Base-by-base conservation (phyloP, 2,888 invertebrate genomes). In the Cetonia aurata region DNA sequence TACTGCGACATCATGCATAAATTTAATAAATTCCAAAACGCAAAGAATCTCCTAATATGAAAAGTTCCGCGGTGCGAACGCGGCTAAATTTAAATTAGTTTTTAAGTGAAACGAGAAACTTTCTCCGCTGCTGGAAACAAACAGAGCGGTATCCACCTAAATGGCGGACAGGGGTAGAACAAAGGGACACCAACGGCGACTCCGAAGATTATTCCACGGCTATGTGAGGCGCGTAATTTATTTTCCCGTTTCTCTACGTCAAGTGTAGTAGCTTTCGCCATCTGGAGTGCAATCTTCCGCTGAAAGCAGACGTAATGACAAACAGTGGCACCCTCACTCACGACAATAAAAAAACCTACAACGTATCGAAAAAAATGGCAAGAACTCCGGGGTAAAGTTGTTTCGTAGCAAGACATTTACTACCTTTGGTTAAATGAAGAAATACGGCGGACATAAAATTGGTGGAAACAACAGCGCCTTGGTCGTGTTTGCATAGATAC, bases 391-490 rank as follows among this genome's bases (percentile, higher is more conserved):
- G 3, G 12, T 12, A 19, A n/a, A 6, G 25, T 25, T 19, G 17
- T 25, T 52, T n/a, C 6, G 25, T 12, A 19, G 17, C n/a, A 52
- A 52, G 12, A 25, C 25, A 52, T 25, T 19, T 52, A 12, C 52
- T 19, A 52, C 25, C 17, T 17, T 52, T 8, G 37, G 37, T 52
- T 79, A 84, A 84, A 84, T 84, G 81, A 83, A 83, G 83, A 84
- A 83, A 83, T 83, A 84, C 84, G 80, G 82, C 79, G 79, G 82
- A 82, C 82, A 83, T 84, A 83, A 84, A 84, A 81, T 83, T 81
- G 79, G 77, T 75, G 79, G 76, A 80, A 78, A 83, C 80, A 83
- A 81, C 82, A 6, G 19, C 52, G 1, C 1, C 2, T 44, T 44
- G 13, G 65, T 67, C 69, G 65, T 70, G 66, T 8, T 50, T 31